These are phyloP conservation scores for Leptothorax acervorum DNA, from an alignment of 2,888 invertebrate species.

Conservation along the genomic window DNA sequence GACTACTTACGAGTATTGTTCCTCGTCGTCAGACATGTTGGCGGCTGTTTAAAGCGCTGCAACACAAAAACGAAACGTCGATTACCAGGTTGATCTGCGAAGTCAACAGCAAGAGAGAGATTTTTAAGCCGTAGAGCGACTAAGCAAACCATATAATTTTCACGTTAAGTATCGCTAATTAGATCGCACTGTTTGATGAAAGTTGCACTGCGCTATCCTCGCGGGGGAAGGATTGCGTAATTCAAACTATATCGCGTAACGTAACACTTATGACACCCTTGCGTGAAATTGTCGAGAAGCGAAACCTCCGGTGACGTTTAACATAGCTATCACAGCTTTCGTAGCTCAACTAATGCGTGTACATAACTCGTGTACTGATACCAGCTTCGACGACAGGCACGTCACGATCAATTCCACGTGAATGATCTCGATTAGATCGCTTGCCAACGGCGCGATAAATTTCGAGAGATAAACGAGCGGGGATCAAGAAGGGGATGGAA, in stretches of 20 bases:
- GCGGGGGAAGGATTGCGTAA: neutral
- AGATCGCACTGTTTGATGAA: neutral
- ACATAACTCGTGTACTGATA: neutral
- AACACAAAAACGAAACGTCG: conserved; percentile 82
- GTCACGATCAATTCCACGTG: neutral
- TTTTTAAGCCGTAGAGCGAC: neutral
- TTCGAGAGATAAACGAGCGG: neutral
- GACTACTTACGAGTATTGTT: conserved; percentile 95
- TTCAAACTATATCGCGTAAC: neutral
- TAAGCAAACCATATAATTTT: neutral
- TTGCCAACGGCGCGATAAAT: neutral
- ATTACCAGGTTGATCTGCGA: neutral
- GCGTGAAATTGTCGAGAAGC: neutral
- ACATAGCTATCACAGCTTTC: neutral
- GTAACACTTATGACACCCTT: neutral
- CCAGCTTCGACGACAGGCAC: neutral
- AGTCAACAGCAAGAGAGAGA: neutral
- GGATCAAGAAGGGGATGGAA: neutral
- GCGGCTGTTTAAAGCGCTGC: conserved; percentile 88
- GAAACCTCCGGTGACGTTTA: neutral
- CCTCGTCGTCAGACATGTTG: conserved; percentile 98
- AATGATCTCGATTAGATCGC: conserved; percentile 8
- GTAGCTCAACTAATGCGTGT: neutral
- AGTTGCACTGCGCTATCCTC: neutral
- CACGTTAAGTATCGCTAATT: conserved; percentile 45